Evolutionary conservation across 2,797 vertebrate genomes (phyloP).

Genomic region (Phaenicophaeus curvirostris): DNA sequence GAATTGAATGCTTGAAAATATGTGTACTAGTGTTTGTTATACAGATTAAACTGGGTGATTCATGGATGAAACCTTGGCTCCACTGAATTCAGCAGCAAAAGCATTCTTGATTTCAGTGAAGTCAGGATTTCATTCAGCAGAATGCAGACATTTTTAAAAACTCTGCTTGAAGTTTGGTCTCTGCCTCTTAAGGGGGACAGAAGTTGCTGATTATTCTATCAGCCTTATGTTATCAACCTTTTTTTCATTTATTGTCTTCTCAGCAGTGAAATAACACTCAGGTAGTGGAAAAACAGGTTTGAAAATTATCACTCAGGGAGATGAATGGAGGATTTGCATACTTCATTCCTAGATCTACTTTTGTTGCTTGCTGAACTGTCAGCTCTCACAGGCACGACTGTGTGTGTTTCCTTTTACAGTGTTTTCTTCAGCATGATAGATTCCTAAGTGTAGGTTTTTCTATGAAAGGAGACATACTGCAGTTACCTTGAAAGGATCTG

Average conservation of each 20-base stretch:
- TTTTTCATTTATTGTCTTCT: neutral
- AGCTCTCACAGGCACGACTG: neutral
- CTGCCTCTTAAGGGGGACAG: neutral
- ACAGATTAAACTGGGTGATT: neutral
- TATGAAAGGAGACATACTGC: neutral
- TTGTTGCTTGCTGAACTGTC: neutral
- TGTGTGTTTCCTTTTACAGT: neutral
- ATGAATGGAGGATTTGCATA: neutral
- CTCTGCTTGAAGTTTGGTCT: neutral
- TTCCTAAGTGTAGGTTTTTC: slow-evolving; percentile 25
- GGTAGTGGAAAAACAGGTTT: slow-evolving; percentile 12
- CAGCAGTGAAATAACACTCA: slow-evolving; percentile 3
- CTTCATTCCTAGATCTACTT: neutral
- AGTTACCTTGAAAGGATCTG: neutral
- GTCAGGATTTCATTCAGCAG: neutral
- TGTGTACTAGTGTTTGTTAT: rapidly evolving
- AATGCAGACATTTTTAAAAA: neutral
- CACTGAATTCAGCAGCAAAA: neutral
- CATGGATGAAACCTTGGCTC: neutral
- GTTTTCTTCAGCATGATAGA: neutral
- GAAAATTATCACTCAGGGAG: slow-evolving; percentile 28
- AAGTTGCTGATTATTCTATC: neutral
- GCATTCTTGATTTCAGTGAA: neutral
- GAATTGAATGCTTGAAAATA: neutral
- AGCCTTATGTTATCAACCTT: neutral